phyloP scores from a whole-genome alignment of 2,888 invertebrate species.

The Trachelus stipa region DNA sequence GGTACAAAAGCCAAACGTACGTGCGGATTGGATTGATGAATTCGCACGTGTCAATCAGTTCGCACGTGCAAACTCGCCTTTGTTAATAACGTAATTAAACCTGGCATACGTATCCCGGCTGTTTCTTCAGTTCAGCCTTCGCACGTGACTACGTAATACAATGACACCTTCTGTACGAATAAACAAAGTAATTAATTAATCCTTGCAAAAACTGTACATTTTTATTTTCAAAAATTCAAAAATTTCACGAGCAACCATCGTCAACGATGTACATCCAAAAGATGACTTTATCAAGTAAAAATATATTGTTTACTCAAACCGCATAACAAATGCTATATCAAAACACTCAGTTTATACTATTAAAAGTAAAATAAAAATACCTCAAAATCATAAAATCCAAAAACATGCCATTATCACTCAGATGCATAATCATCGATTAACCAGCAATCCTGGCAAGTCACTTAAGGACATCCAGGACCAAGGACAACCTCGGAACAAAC shows the following conservation, averaged over 20 bases:
- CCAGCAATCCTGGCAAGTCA: background rate
- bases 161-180: background rate
- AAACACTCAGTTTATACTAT: background rate
- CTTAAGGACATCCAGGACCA: background rate
- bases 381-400: background rate
- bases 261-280: background rate
- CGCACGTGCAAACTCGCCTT: constrained; percentile 49
- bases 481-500: background rate
- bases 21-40: constrained; percentile 33
- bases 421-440: background rate
- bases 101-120: background rate
- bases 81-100: constrained; percentile 46
- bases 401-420: background rate
- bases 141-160: background rate
- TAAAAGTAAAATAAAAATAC: background rate
- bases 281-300: background rate
- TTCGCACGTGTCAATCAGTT: constrained; percentile 43
- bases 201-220: background rate
- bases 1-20: constrained; percentile 21
- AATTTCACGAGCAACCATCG: background rate
- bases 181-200: background rate
- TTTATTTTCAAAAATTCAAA: background rate
- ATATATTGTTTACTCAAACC: background rate
- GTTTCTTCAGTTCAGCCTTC: background rate
- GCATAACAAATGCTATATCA: too few species aligned